phyloP scores from a whole-genome alignment of 1,140 invertebrate species.

The Andricus grossulariae region DNA sequence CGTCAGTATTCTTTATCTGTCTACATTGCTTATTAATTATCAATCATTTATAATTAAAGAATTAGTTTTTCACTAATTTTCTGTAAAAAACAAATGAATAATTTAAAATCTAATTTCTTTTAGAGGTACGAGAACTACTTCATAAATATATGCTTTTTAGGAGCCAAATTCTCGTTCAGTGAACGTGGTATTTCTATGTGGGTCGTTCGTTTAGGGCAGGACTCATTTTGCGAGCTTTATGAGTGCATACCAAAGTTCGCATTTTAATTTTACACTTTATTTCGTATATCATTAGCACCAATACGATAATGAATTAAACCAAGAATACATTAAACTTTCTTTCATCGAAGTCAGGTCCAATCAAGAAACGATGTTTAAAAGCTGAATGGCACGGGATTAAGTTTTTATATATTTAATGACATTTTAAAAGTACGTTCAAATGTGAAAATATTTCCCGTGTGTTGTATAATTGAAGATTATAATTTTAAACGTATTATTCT shows the following conservation, averaged over 20 bases:
- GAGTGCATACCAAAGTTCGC: slow-evolving; percentile 19
- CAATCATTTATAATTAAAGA: no score
- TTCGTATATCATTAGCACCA: not conserved
- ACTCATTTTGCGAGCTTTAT: slow-evolving; percentile 22
- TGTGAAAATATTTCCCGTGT: not conserved
- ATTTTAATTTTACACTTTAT: not conserved
- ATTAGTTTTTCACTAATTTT: no score
- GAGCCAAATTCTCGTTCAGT: slow-evolving; percentile 20
- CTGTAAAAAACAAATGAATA: no score
- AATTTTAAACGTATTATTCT: not conserved
- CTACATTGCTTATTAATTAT: no score
- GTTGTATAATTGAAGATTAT: not conserved
- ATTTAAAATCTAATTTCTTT: not conserved
- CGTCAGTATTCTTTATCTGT: no score
- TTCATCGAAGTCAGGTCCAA: not conserved
- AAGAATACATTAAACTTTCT: not conserved
- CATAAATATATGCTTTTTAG: not conserved
- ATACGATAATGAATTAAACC: not conserved
- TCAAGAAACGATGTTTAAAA: not conserved
- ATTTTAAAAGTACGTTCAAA: not conserved
- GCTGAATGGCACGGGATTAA: not conserved
- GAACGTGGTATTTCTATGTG: slow-evolving; percentile 23
- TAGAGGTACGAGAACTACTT: not conserved
- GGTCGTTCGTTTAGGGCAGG: slow-evolving; percentile 6
- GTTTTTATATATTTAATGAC: not conserved